A percentile compares a stretch with the other conserved stretches of the same genome.
These are phyloP conservation scores for Digitonthophagus gazella DNA, from an alignment of 2,888 invertebrate genomes.

Conservation along the genomic window DNA sequence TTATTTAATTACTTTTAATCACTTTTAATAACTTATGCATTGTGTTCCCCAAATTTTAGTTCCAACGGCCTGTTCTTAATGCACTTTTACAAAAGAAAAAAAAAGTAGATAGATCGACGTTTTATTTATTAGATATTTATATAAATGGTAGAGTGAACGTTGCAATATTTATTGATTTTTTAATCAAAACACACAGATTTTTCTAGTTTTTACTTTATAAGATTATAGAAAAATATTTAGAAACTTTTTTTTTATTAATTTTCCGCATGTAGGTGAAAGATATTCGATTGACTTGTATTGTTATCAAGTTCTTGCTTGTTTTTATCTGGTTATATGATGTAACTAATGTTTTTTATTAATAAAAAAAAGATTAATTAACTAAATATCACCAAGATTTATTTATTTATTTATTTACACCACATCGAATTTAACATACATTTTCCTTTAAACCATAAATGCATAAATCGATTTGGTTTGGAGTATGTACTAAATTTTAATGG, in stretches of 20 bases:
- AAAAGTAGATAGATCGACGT: not conserved
- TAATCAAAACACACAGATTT: not conserved
- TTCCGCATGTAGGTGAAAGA: slow-evolving; percentile 12
- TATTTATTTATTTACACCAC: slow-evolving; percentile 6
- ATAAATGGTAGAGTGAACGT: not conserved
- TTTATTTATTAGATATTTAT: not conserved
- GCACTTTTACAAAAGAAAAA: not conserved
- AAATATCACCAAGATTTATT: not conserved
- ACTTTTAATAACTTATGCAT: slow-evolving; percentile 18
- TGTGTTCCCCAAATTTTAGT: slow-evolving; percentile 13
- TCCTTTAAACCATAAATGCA: slow-evolving; percentile 1
- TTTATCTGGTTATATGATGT: slow-evolving; percentile 48
- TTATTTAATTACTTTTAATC: not conserved
- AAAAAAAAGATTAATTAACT: slow-evolving; percentile 18
- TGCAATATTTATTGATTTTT: slow-evolving; percentile 1
- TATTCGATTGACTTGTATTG: slow-evolving; percentile 24
- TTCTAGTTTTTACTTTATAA: not conserved
- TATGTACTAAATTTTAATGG: not conserved
- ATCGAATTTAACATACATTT: not conserved
- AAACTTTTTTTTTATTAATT: not conserved
- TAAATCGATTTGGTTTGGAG: not conserved
- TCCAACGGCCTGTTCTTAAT: slow-evolving; percentile 1
- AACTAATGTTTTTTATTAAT: slow-evolving; percentile 50
- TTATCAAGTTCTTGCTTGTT: slow-evolving; percentile 31
- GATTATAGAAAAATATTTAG: slow-evolving; percentile 3